Evolutionary conservation across 53 echinoderm and acorn worm genomes (phyloP), one percentile per base, ranked within the genome.

Genomic region (Echinometra lucunter): DNA sequence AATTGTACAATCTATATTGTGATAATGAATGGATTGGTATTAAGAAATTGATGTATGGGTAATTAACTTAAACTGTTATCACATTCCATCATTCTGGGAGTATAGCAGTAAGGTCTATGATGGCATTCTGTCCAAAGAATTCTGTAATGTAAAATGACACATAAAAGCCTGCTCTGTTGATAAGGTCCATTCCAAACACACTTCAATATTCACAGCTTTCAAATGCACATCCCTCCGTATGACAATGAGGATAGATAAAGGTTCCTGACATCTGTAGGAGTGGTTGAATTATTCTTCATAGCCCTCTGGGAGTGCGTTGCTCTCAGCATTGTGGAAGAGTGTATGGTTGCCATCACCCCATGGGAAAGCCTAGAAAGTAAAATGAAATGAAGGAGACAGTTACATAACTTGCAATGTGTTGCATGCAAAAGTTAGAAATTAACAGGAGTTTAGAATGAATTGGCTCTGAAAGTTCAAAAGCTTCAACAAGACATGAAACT

Each of bases 271-370:
- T 89, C 66, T 4, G 70, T 15, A 78, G 56, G 30, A 58, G 78
- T 21, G 57, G 78, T 57, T 80, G 63, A 57, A 42, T 75, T 95
- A 95, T 74, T 96, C 98, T 88, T 98, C 98, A 72, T 95, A 98
- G 66, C 98, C 98, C 44, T 97, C 97, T 57, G 98, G 98, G 95
- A 98, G 97, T 1, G 98, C 97, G 81, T 98, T 98, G 95, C 72
- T 15, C 45, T 95, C 47, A 1, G 85, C 4, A 40, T 98, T 98
- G 96, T 98, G 98, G 95, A 98, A 98, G 34, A 98, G 91, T 21
- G 95, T 91, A 63, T 97, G 95, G 74, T 97, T 96, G 63, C 98
- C 98, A 88, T 98, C 98, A 56, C 98, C 97, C 98, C 98, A 98
- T 92, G 97, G 97, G 95, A 97, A 98, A 27, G 96, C 90, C 98